These are phyloP conservation scores for Sander vitreus DNA, from an alignment of 2,113 vertebrate species.

Conservation along the genomic window DNA sequence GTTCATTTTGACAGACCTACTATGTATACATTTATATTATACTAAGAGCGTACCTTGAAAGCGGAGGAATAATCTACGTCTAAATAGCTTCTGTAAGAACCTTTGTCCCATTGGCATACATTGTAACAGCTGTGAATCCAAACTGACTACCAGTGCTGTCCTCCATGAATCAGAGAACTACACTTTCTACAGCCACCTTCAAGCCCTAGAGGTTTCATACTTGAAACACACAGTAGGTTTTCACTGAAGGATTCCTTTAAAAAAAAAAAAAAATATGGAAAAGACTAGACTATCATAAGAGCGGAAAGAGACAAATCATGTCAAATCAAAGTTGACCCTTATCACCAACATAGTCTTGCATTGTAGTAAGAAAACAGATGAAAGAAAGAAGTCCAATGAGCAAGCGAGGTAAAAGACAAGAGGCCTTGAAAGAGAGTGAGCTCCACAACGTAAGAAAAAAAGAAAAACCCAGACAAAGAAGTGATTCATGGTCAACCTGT, in stretches of 20 bases:
- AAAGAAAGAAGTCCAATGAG: neutral
- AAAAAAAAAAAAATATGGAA: neutral
- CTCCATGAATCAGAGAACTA: neutral
- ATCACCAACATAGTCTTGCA: neutral
- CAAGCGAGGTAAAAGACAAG: constrained; percentile 21
- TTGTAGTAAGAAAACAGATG: neutral
- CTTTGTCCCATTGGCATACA: neutral
- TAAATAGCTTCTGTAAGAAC: neutral
- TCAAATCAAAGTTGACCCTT: neutral
- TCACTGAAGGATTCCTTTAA: neutral
- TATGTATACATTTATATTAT: too few species aligned
- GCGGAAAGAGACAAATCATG: neutral
- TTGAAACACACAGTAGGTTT: neutral
- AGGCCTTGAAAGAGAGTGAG: constrained; percentile 38
- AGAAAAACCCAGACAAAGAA: constrained; percentile 59
- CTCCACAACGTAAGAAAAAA: constrained; percentile 15
- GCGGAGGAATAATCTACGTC: too few species aligned
- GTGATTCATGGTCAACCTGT: constrained; percentile 66
- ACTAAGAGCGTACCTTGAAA: too few species aligned
- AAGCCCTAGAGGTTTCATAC: neutral
- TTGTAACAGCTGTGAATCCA: neutral
- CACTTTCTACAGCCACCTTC: constrained; percentile 2
- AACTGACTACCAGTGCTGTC: neutral
- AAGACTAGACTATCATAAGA: neutral
- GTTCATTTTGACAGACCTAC: too few species aligned